These are phyloP conservation scores for Athalia circularis DNA, from an alignment of 2,888 invertebrate genomes.

Conservation along the genomic window DNA sequence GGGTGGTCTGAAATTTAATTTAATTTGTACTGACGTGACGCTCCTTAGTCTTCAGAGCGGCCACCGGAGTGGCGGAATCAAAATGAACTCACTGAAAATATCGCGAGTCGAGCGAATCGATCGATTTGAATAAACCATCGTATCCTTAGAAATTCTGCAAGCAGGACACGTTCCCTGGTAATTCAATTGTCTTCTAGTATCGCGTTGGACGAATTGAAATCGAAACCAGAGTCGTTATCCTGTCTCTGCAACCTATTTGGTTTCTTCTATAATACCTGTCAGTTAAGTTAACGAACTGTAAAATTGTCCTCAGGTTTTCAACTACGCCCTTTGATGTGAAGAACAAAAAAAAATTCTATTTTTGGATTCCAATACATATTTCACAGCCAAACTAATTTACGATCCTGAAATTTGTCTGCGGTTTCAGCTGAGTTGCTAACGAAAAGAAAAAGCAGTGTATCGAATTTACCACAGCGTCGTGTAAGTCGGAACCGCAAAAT, in stretches of 20 bases:
- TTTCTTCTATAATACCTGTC: background rate
- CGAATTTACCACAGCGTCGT: background rate
- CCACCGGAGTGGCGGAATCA: background rate
- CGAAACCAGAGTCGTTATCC: conserved; percentile 36
- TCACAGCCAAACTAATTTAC: conserved; percentile 41
- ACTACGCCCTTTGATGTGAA: background rate
- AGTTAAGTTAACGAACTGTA: background rate
- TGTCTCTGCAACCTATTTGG: background rate
- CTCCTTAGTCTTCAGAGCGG: background rate
- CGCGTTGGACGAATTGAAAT: background rate
- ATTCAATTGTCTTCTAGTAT: background rate
- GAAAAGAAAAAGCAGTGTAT: conserved; percentile 3
- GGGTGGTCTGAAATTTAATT: conserved; percentile 21
- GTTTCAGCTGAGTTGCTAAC: conserved; percentile 26
- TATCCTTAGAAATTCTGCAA: background rate
- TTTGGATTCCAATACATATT: conserved; percentile 15
- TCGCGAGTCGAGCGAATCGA: no score
- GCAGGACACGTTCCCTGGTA: conserved; percentile 20
- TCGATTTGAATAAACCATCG: background rate
- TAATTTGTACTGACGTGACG: background rate
- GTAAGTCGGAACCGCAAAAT: conserved; percentile 16
- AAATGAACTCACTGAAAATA: background rate
- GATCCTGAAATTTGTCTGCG: conserved; percentile 44
- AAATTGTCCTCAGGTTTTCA: background rate
- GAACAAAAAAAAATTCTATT: conserved; percentile 2